Evolutionary conservation across 1,140 invertebrate genomes (phyloP), one percentile per base, ranked within the genome.

Genomic region (Maconellicoccus hirsutus): DNA sequence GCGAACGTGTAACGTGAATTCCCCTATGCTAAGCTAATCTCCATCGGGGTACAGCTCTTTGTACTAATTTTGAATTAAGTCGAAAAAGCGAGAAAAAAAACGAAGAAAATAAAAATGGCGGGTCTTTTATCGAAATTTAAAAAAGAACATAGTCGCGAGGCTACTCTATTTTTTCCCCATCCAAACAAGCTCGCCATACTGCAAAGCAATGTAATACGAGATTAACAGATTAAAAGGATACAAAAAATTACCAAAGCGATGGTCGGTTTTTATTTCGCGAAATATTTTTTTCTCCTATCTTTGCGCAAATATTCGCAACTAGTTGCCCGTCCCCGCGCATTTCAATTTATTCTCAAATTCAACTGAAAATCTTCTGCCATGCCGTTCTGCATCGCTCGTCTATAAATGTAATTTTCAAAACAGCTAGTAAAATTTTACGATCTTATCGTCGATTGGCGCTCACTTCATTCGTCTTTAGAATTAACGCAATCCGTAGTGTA

Each of bases 141-240:
- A 52, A 52, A 52, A 16, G 6, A 52, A 52, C 42, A 52, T 19
- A 19, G 12, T 52, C 42, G 42, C n/a, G 3, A 52, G 42, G n/a
- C 42, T 19, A 19, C n/a, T 52, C 42, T 52, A 52, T 52, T 52
- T 19, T 52, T 52, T 52, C 4, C 12, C n/a, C n/a, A 52, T 52
- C 42, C n/a, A 52, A 52, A 52, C 42, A 52, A 52, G 33, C 42
- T 19, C n/a, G 10, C 42, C 42, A 16, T 52, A 16, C 6, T 52
- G 16, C 42, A 19, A 16, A 16, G 6, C 42, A 19, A 14, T 52
- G 10, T 52, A 19, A 52, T 52, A 52, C 42, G 16, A 52, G 42
- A 52, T 52, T 52, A 52, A 4, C 42, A 52, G 42, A 52, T 52
- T 52, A 52, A 52, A 52, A 52, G 42, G 42, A 52, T 52, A 52